Evolutionary conservation across 1,140 invertebrate species (phyloP).

Genomic region (Oedothorax gibbosus): DNA sequence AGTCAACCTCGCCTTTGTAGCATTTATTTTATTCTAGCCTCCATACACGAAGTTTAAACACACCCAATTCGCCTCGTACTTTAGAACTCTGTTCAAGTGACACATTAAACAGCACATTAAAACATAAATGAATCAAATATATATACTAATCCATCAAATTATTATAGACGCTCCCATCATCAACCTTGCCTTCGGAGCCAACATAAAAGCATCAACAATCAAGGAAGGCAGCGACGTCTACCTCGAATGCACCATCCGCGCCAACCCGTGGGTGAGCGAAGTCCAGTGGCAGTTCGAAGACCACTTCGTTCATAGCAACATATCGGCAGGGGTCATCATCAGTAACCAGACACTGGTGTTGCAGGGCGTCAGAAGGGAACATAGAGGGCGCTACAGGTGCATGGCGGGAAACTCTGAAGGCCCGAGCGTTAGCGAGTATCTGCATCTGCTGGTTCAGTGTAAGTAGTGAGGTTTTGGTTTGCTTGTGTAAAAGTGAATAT

Average conservation of each 20-base stretch:
- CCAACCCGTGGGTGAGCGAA: slow-evolving; percentile 85
- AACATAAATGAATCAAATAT: too few species aligned
- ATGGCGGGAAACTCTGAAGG: slow-evolving; percentile 90
- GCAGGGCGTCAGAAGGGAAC: slow-evolving; percentile 63
- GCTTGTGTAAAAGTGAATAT: too few species aligned
- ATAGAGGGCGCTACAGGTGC: slow-evolving; percentile 79
- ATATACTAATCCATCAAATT: neutral
- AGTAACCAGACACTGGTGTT: slow-evolving; percentile 64
- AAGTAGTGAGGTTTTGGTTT: slow-evolving; percentile 31
- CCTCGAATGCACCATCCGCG: slow-evolving; percentile 88
- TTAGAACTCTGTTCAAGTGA: too few species aligned
- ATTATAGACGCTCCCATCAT: slow-evolving; percentile 63
- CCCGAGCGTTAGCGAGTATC: slow-evolving; percentile 84
- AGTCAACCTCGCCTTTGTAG: too few species aligned
- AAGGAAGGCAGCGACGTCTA: slow-evolving; percentile 84
- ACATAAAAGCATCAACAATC: slow-evolving; percentile 82
- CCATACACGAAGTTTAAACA: too few species aligned
- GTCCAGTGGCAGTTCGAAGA: slow-evolving; percentile 85
- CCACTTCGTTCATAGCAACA: slow-evolving; percentile 50
- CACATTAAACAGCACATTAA: too few species aligned
- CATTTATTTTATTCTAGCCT: too few species aligned
- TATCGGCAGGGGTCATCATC: slow-evolving; percentile 62
- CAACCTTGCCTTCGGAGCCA: slow-evolving; percentile 62
- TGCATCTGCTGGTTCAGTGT: slow-evolving; percentile 83
- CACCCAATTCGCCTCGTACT: too few species aligned